Evolutionary conservation across 2,113 vertebrate species (phyloP), one percentile per base, ranked within the genome.

Genomic region (Poeciliopsis prolifica): DNA sequence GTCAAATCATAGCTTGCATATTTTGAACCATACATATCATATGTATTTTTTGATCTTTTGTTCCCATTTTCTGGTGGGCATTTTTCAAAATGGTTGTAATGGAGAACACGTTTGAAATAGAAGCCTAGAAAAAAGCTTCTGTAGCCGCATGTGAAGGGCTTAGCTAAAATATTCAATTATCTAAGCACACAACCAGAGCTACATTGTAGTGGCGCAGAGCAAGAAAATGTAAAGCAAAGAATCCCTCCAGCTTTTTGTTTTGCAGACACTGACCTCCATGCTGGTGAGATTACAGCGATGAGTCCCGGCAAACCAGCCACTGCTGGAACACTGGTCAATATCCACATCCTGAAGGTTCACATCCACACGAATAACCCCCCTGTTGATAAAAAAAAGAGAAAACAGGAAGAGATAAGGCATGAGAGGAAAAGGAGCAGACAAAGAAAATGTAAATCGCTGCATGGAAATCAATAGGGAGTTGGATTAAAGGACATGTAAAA

Each of bases 301-400:
- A 0, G 98, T 99, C 88, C 97, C 97, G 14, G 96, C 96, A 85
- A 99, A 99, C 98, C 98, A 99, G 76, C 97, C 97, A 67, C 95
- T 96, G 70, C 84, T 96, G 6, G 97, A 97, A 77, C 98, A 99
- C 79, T 99, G 98, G 93, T 99, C 96, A 80, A 99, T 98, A 92
- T 99, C 98, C 91, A 97, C 95, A 72, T 97, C 96, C 94, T 99
- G 97, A 79, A 99, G 95, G 88, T 96, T 97, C 81, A 99, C 96
- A 74, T 99, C 98, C 1, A 99, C 96, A 77, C 96, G 96, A 70
- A 99, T 95, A 48, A 97, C 96, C 14, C 97, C 98, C 91, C 97
- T 98, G 83, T 30, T 11, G 51, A 1, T 10, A 29, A 65, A 30
- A 24, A 75, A 3, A 3, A 11, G 10, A 11, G 10, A 12, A 10